These are phyloP conservation scores for Rhinogobius similis DNA, from an alignment of 2,113 vertebrate species.

Conservation along the genomic window DNA sequence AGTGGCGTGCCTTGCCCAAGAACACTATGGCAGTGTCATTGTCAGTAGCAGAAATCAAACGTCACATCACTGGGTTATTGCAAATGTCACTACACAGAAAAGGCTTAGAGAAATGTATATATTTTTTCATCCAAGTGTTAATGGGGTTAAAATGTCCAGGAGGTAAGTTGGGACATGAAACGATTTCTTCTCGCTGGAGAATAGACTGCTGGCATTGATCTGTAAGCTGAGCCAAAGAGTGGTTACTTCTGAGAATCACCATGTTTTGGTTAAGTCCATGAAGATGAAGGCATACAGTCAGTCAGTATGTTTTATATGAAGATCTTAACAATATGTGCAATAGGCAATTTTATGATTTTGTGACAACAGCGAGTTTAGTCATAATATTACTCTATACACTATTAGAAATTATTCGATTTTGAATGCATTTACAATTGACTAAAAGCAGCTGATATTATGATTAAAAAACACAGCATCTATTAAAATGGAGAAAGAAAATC, in stretches of 20 bases:
- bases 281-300: background rate
- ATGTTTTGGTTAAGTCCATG: background rate
- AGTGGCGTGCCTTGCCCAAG: background rate
- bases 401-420: no score
- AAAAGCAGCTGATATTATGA: no score
- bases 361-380: no score
- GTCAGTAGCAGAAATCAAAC: background rate
- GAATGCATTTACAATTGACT: no score
- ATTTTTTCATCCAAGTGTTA: background rate
- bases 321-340: background rate
- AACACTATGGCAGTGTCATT: background rate
- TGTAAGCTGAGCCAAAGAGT: background rate
- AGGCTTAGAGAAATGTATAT: background rate
- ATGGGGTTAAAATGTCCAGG: background rate
- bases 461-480: no score
- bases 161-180: conserved; percentile 8
- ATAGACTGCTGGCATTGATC: conserved; percentile 1
- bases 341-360: no score
- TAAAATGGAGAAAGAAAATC: no score
- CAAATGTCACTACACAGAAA: background rate
- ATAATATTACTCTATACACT: no score
- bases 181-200: background rate
- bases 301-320: background rate
- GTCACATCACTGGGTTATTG: background rate
- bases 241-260: conserved; percentile 10